Percentiles rank a stretch among this genome's conserved stretches.
Evolutionary conservation across 1,140 invertebrate species (phyloP).

Genomic region (Heterodera schachtii): DNA sequence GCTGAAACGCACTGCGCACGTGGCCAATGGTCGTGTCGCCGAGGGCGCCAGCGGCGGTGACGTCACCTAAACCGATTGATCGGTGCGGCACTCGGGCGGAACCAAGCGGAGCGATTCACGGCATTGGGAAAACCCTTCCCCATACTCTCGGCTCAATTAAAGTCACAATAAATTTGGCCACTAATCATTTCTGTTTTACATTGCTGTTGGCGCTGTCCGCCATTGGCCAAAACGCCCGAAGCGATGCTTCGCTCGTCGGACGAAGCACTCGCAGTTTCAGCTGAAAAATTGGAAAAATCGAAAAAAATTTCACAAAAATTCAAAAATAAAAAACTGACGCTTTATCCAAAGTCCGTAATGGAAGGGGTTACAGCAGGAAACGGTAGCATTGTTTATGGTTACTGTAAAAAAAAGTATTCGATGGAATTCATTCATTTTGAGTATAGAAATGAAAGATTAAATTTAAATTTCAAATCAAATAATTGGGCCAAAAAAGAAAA

Average conservation of each 20-base stretch:
- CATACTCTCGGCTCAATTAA: too few relatives aligned
- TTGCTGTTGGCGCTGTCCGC: slow-evolving; percentile 33
- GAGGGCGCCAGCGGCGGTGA: slow-evolving; percentile 1
- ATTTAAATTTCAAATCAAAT: too few relatives aligned
- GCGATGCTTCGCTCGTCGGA: slow-evolving; percentile 52
- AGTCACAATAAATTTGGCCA: not conserved
- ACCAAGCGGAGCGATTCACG: too few relatives aligned
- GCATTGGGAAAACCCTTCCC: too few relatives aligned
- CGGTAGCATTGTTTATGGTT: slow-evolving; percentile 65
- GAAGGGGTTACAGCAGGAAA: slow-evolving; percentile 64
- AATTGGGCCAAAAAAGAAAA: too few relatives aligned
- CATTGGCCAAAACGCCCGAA: slow-evolving; percentile 54
- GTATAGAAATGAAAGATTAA: too few relatives aligned
- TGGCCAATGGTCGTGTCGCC: slow-evolving; percentile 44
- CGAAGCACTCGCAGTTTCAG: slow-evolving; percentile 46
- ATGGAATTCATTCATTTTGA: too few relatives aligned
- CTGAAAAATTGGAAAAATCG: slow-evolving; percentile 34
- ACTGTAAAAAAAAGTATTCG: slow-evolving; percentile 32
- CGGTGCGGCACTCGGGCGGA: not conserved
- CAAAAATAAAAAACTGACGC: slow-evolving; percentile 47
- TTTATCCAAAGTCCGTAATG: slow-evolving; percentile 65
- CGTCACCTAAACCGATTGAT: not conserved
- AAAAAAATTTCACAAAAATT: slow-evolving; percentile 10
- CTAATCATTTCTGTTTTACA: slow-evolving; percentile 3
- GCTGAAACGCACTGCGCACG: slow-evolving; percentile 44